These are phyloP conservation scores for Andrena fulva DNA, from an alignment of 2,888 invertebrate genomes.

Conservation along the genomic window DNA sequence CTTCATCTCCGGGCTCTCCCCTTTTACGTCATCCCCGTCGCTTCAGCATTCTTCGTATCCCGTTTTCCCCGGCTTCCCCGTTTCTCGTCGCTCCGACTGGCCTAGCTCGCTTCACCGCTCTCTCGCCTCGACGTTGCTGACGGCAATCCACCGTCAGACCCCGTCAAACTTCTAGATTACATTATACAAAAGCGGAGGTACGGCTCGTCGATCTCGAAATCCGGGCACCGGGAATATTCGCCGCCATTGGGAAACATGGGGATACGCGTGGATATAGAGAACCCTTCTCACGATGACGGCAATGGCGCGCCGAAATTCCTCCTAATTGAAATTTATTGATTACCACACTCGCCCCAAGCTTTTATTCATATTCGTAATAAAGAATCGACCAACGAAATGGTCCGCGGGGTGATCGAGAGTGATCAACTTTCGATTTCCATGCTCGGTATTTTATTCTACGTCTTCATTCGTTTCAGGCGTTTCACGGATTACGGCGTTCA, in stretches of 20 bases:
- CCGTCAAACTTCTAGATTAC: conserved; percentile 82
- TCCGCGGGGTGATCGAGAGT: too few species aligned
- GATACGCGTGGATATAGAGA: background rate
- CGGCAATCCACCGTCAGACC: conserved; percentile 67
- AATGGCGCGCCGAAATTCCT: conserved; percentile 13
- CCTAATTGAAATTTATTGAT: conserved; percentile 34
- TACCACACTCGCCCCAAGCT: background rate
- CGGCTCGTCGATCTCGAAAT: conserved; percentile 71
- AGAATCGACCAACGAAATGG: background rate
- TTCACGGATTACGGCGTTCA: background rate
- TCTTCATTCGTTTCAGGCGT: background rate
- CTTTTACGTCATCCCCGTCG: conserved; percentile 22
- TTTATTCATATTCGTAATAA: background rate
- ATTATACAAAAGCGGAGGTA: conserved; percentile 81
- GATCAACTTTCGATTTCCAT: background rate
- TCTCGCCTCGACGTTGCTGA: conserved; percentile 25
- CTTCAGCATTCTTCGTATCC: conserved; percentile 39
- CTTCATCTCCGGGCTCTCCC: conserved; percentile 32
- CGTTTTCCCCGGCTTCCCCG: background rate
- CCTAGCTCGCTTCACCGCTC: conserved; percentile 12
- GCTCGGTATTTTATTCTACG: background rate
- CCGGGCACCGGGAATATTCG: conserved; percentile 33
- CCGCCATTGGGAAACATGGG: conserved; percentile 26
- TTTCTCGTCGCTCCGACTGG: conserved; percentile 19
- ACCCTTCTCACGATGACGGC: conserved; percentile 18